Evolutionary conservation across 2,113 vertebrate species (phyloP), one percentile per base, ranked within the genome.

Genomic region (Aldabrachelys gigantea): DNA sequence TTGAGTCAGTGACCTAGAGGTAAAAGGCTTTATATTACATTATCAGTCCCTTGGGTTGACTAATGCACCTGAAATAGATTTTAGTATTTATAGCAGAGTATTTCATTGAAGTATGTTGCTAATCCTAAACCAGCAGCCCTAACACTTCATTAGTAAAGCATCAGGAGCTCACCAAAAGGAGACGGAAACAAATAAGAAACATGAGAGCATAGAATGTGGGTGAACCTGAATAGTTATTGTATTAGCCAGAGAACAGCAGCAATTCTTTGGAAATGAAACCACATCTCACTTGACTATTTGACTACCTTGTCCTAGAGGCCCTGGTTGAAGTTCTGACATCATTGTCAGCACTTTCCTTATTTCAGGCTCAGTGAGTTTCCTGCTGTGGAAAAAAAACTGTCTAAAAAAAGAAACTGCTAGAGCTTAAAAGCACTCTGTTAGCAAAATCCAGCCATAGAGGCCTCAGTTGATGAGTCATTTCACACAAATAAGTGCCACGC

Each of bases 361-460:
- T 88, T 94, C 78, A 97, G 50, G 41, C 75, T 92, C 82, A 82
- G 54, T 82, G 81, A 89, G 38, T 88, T 94, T 96, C 97, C 88
- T 96, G 85, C 84, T 96, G 88, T 94, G 83, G 76, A 90, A 91
- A 75, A 91, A 92, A 82, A 80, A 54, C 4, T 27, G n/a, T 35
- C 91, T 96, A 95, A 96, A 97, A 97, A 96, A 97, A 88, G 89
- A 97, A 97, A 72, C 89, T 95, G 53, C 83, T 84, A 89, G 62
- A 89, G 89, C 87, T 97, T 97, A 94, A 97, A 97, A 97, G 94
- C 95, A 92, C 81, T 88, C 95, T 84, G 87, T 93, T 96, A 95
- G 89, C 87, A 95, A 92, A 94, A 97, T 53, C 38, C 85, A 96
- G 90, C 78, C 89, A 52, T 89, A 56, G 75, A 94, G 93, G 85